Evolutionary conservation across 2,797 vertebrate genomes (phyloP), one percentile per base, ranked within the genome.

Genomic region (Fundulus diaphanus): DNA sequence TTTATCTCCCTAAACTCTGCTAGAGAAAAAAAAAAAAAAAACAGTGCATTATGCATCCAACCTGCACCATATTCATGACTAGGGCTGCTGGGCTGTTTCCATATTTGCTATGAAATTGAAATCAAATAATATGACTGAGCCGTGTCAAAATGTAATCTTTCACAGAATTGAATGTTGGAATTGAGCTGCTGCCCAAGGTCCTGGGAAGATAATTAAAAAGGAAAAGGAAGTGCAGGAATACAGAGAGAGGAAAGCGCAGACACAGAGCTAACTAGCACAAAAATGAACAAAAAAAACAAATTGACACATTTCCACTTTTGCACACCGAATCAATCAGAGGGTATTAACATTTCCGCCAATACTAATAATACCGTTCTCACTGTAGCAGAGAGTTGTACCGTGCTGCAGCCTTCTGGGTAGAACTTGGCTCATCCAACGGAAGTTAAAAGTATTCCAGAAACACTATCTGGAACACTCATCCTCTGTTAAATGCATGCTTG

Each of bases 101-200:
- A 88, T 87, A 88, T 91, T 90, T 83, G 82, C 88, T 90, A 87
- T 89, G 87, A 92, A 92, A 93, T 88, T 82, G 85, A 91, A 93
- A 92, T 93, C 88, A 93, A 93, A 92, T 92, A 92, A 92, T 89
- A 92, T 87, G 91, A 92, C 88, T 83, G 90, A 89, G 89, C 85
- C 77, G 65, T 92, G 92, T 93, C 92, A 93, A 87, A 93, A 92
- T 90, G 89, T 91, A 91, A 94, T 92, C 89, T 93, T 89, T 89
- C 77, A 48, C 87, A 86, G 89, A 91, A 92, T 87, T 88, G 87
- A 90, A 93, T 90, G 90, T 81, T 87, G 88, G 86, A 85, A 93
- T 84, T 87, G 92, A 90, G 90, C 92, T 82, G 75, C 83, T 89
- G 89, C 87, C 91, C 87, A 88, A 90, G 87, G 89, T 93, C 83